Percentiles rank a stretch among this genome's conserved stretches.
phyloP scores from a whole-genome alignment of 1,140 invertebrate genomes.

The Plectus sambesii region DNA sequence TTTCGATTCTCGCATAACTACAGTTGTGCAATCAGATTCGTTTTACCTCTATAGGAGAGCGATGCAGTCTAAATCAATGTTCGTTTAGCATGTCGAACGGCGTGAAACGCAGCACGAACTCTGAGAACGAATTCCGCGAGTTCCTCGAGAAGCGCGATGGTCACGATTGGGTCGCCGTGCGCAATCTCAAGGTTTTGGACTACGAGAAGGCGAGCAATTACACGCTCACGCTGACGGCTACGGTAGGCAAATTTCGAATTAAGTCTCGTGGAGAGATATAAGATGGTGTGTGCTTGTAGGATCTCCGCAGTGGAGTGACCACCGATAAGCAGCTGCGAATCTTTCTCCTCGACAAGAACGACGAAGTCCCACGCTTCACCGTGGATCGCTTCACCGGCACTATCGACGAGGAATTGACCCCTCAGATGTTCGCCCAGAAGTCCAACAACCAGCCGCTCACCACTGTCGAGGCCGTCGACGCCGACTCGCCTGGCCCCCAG shows the following conservation, averaged over 20 bases:
- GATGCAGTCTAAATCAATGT: too few relatives aligned
- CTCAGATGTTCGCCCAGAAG: conserved; percentile 6
- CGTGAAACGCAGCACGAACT: conserved; percentile 29
- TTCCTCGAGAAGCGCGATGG: conserved; percentile 35
- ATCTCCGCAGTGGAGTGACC: conserved; percentile 29
- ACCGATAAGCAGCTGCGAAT: conserved; percentile 30
- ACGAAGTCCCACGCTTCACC: conserved; percentile 38
- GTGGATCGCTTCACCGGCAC: conserved; percentile 42
- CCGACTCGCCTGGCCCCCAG: conserved; percentile 33
- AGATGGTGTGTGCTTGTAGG: conserved; percentile 25
- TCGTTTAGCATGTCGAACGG: conserved; percentile 33
- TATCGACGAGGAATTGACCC: conserved; percentile 38
- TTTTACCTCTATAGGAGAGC: too few relatives aligned
- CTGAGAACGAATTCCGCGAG: conserved; percentile 37
- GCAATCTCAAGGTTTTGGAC: conserved; percentile 39
- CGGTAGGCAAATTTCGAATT: conserved; percentile 17
- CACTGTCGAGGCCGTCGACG: conserved; percentile 33
- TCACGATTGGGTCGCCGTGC: conserved; percentile 34
- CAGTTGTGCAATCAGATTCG: too few relatives aligned
- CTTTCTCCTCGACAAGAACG: conserved; percentile 34
- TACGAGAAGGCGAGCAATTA: conserved; percentile 39
- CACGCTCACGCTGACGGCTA: conserved; percentile 39
- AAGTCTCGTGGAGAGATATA: not conserved
- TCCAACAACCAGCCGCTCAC: conserved; percentile 31
- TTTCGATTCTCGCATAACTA: too few relatives aligned